A percentile compares a stretch with the other conserved stretches of the same genome.
Evolutionary conservation across 1,140 invertebrate genomes (phyloP).

Genomic region (Protaetia brevitarsis): DNA sequence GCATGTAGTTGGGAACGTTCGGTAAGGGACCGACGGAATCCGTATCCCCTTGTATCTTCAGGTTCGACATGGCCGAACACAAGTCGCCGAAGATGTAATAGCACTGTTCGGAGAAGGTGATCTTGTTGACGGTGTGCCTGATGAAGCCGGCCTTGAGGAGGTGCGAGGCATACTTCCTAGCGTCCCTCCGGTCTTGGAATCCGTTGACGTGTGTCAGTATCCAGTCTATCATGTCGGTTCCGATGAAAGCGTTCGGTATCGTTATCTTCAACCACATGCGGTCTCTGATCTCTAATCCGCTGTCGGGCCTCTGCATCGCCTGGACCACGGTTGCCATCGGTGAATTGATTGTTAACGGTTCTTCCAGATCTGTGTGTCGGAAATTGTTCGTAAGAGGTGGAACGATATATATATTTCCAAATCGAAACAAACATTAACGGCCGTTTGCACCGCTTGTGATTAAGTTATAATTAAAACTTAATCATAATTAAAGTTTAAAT

Average conservation of each 20-base stretch:
- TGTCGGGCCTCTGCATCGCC: slow-evolving; percentile 93
- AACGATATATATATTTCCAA: no score
- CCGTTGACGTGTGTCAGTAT: slow-evolving; percentile 92
- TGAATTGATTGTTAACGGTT: slow-evolving; percentile 68
- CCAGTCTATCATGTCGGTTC: slow-evolving; percentile 98
- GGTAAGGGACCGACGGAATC: slow-evolving; percentile 70
- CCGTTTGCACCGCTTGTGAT: no score
- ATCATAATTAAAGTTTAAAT: no score
- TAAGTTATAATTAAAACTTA: no score
- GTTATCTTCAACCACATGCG: slow-evolving; percentile 99
- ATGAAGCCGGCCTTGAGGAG: slow-evolving; percentile 92
- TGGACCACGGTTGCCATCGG: slow-evolving; percentile 86
- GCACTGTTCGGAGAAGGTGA: slow-evolving; percentile 97
- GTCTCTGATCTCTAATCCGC: slow-evolving; percentile 94
- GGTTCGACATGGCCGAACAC: slow-evolving; percentile 57
- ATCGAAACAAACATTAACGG: no score
- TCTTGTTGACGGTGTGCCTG: slow-evolving; percentile 98
- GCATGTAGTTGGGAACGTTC: slow-evolving; percentile 64
- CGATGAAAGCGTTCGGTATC: slow-evolving; percentile 98
- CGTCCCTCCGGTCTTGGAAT: slow-evolving; percentile 86
- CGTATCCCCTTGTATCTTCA: slow-evolving; percentile 60
- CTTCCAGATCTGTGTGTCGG: slow-evolving; percentile 41
- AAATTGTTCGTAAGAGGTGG: no score
- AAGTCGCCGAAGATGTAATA: slow-evolving; percentile 94
- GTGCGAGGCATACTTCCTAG: slow-evolving; percentile 93